phyloP scores from a whole-genome alignment of 2,888 invertebrate species.

The Mycalesis mineus region DNA sequence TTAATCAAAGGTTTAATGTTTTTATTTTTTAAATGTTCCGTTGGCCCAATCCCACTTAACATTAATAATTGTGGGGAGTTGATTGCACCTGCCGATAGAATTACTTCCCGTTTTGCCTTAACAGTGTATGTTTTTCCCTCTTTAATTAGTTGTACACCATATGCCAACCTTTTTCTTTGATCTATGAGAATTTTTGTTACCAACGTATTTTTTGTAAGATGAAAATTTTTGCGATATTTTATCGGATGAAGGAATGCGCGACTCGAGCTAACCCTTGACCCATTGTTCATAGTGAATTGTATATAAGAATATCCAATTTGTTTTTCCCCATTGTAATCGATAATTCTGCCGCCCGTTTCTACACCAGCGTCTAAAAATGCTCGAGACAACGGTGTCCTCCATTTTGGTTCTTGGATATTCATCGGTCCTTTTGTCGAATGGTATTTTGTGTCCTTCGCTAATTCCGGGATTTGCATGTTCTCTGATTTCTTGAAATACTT shows the following conservation, averaged over 20 bases:
- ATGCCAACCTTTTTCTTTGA: conserved; percentile 68
- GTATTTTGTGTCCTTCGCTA: conserved; percentile 66
- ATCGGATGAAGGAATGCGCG: conserved; percentile 83
- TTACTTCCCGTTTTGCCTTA: conserved; percentile 81
- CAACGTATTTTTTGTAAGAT: conserved; percentile 77
- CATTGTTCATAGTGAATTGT: conserved; percentile 82
- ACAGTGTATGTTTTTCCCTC: conserved; percentile 59
- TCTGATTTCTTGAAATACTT: conserved; percentile 85
- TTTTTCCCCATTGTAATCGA: conserved; percentile 81
- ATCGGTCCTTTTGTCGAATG: conserved; percentile 80
- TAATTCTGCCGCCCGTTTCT: conserved; percentile 80
- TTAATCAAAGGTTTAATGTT: conserved; percentile 79
- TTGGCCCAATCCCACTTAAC: conserved; percentile 87
- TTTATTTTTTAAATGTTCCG: conserved; percentile 75
- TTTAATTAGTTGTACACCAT: conserved; percentile 78
- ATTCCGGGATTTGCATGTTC: conserved; percentile 75
- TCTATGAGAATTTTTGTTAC: conserved; percentile 80
- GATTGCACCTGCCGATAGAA: conserved; percentile 87
- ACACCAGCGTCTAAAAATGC: conserved; percentile 80
- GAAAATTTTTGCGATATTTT: conserved; percentile 78
- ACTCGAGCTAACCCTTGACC: conserved; percentile 85
- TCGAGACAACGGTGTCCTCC: conserved; percentile 76
- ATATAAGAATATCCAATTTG: conserved; percentile 83
- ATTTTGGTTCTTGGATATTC: conserved; percentile 79
- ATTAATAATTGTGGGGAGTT: conserved; percentile 89